Evolutionary conservation across 2,797 vertebrate species (phyloP).

Genomic region (Picus viridis): DNA sequence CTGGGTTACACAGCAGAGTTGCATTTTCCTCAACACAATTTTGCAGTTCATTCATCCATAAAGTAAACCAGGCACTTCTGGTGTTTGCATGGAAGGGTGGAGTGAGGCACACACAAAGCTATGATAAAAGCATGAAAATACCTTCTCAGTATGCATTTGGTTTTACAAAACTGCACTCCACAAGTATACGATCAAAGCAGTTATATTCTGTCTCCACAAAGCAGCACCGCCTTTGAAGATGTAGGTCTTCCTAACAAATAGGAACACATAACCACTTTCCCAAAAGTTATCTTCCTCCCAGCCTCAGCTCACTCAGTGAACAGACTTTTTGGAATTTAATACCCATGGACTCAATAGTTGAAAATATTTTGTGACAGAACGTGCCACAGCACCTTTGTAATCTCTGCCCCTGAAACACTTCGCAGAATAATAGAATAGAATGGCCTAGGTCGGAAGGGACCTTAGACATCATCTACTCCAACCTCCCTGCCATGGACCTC

Average conservation of each 20-base stretch:
- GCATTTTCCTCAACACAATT: slow-evolving; percentile 32
- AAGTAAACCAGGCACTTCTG: slow-evolving; percentile 27
- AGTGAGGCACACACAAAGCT: neutral
- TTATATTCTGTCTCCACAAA: neutral
- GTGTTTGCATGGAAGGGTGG: slow-evolving; percentile 21
- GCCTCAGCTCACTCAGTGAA: neutral
- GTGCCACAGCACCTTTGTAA: neutral
- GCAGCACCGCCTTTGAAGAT: neutral
- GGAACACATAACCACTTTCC: neutral
- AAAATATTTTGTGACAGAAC: neutral
- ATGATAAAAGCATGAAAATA: slow-evolving; percentile 23
- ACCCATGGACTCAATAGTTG: neutral
- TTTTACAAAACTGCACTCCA: neutral
- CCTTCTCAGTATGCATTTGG: neutral
- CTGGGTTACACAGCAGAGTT: slow-evolving; percentile 3
- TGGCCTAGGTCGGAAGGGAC: too few relatives aligned
- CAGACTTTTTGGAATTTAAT: neutral
- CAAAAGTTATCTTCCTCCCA: neutral
- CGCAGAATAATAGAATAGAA: too few relatives aligned
- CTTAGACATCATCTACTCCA: too few relatives aligned
- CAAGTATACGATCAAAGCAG: slow-evolving; percentile 1
- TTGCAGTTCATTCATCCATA: slow-evolving; percentile 47
- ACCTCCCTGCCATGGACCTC: too few relatives aligned
- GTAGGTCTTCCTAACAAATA: neutral
- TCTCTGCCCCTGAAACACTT: neutral